A percentile compares a stretch with the other conserved stretches of the same genome.
These are phyloP conservation scores for Stegana nigrithorax DNA, from an alignment of 2,888 invertebrate species.

Conservation along the genomic window DNA sequence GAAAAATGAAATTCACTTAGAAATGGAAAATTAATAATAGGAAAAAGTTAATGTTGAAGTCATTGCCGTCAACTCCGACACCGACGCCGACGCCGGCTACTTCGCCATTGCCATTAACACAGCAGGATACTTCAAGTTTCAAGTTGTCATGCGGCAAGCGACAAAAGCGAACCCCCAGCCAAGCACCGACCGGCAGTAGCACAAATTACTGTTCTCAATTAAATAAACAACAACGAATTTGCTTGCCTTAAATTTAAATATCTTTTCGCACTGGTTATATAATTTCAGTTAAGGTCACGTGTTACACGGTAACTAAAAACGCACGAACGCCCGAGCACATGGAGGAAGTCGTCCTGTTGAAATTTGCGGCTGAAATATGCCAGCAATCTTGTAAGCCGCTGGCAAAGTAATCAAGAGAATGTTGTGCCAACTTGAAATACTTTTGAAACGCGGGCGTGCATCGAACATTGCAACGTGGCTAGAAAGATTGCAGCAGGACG, in stretches of 20 bases:
- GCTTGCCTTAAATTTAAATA: constrained; percentile 50
- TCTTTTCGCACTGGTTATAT: constrained; percentile 40
- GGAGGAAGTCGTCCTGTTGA: constrained; percentile 12
- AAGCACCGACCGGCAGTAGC: too few species aligned
- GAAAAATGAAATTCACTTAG: constrained; percentile 41
- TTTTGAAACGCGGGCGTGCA: too few species aligned
- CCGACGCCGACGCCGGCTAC: constrained; percentile 12
- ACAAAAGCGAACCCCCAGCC: too few species aligned
- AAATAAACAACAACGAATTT: constrained; percentile 27
- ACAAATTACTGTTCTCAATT: constrained; percentile 28
- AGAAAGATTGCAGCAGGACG: too few species aligned
- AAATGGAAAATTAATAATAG: constrained; percentile 55
- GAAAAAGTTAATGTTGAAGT: too few species aligned
- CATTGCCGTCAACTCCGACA: too few species aligned
- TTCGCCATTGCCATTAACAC: too few species aligned
- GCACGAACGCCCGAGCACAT: background rate
- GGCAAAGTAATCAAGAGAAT: constrained; percentile 23
- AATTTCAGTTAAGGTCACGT: constrained; percentile 29
- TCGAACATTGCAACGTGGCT: too few species aligned
- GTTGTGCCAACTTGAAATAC: background rate
- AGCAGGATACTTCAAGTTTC: too few species aligned
- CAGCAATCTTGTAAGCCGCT: constrained; percentile 29
- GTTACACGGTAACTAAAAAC: background rate
- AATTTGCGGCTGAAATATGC: constrained; percentile 34
- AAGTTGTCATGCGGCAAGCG: too few species aligned